These are phyloP conservation scores for Microchrysa polita DNA, from an alignment of 2,888 invertebrate species.

Conservation along the genomic window DNA sequence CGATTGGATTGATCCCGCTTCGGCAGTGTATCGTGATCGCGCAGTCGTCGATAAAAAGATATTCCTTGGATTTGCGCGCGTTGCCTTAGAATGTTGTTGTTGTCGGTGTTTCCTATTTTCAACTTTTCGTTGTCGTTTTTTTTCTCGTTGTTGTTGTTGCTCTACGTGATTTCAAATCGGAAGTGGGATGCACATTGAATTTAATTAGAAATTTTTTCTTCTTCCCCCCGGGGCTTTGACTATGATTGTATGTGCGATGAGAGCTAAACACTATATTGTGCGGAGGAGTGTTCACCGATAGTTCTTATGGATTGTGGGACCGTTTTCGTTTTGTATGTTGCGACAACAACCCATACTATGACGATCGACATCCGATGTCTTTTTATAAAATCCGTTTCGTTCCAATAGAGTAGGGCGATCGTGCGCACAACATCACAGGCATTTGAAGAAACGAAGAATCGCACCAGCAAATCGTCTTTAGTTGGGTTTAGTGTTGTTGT, in stretches of 20 bases:
- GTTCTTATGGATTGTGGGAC: too few relatives aligned
- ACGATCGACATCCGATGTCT: slow-evolving; percentile 3
- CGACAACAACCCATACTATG: too few relatives aligned
- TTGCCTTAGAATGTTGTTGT: slow-evolving; percentile 17
- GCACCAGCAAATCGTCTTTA: too few relatives aligned
- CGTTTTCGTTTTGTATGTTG: too few relatives aligned
- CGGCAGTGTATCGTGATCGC: not conserved
- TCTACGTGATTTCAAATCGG: slow-evolving; percentile 38
- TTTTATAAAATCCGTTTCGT: slow-evolving; percentile 20
- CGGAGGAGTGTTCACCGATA: too few relatives aligned
- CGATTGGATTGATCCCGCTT: not conserved
- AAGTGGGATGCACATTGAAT: slow-evolving; percentile 45
- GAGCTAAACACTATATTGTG: too few relatives aligned
- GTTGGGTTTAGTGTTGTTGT: slow-evolving; percentile 19
- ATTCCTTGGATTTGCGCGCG: not conserved
- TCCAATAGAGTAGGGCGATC: too few relatives aligned
- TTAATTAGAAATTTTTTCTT: slow-evolving; percentile 38
- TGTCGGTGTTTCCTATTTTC: not conserved
- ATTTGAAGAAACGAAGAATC: not conserved
- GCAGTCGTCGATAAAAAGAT: not conserved
- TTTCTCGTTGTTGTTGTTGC: too few relatives aligned
- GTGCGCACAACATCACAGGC: too few relatives aligned
- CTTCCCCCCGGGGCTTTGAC: not conserved
- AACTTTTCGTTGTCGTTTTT: slow-evolving; percentile 2
- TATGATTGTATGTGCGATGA: too few relatives aligned